phyloP scores from a whole-genome alignment of 2,888 invertebrate genomes.

The Meloe dianella region DNA sequence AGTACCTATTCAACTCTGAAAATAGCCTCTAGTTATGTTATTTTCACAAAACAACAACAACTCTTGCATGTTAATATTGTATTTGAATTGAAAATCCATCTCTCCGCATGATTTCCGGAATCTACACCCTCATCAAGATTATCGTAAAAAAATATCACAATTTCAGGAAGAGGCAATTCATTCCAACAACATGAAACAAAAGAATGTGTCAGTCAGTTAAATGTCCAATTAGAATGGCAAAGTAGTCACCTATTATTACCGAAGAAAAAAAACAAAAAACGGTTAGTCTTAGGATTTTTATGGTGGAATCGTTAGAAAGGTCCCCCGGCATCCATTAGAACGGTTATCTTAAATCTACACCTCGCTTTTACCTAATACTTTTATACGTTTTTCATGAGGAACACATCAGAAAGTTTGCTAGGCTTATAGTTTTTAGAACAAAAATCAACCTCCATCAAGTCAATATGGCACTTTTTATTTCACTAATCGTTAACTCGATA shows the following conservation, averaged over 20 bases:
- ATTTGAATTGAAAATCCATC: not conserved
- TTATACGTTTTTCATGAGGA: constrained; percentile 32
- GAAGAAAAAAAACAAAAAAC: not conserved
- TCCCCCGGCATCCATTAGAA: constrained; percentile 38
- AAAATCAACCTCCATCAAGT: constrained; percentile 26
- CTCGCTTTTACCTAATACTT: constrained; percentile 34
- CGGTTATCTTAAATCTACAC: constrained; percentile 37
- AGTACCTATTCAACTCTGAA: not conserved
- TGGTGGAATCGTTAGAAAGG: constrained; percentile 11
- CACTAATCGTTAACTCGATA: not conserved
- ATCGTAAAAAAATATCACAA: not conserved
- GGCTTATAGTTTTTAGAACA: not conserved
- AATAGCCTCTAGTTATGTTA: not conserved
- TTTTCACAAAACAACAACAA: not conserved
- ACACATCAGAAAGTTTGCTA: constrained; percentile 33
- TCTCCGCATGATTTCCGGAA: not conserved
- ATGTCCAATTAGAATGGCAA: constrained; percentile 28
- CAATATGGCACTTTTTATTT: constrained; percentile 25
- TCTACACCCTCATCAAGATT: not conserved
- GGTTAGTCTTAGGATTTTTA: not conserved
- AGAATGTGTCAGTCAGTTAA: constrained; percentile 23
- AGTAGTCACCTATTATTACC: constrained; percentile 23
- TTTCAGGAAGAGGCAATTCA: not conserved
- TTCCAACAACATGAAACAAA: constrained; percentile 17
- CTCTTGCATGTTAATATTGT: not conserved